Evolutionary conservation across 2,113 vertebrate species (phyloP).

Genomic region (Vicugna pacos): DNA sequence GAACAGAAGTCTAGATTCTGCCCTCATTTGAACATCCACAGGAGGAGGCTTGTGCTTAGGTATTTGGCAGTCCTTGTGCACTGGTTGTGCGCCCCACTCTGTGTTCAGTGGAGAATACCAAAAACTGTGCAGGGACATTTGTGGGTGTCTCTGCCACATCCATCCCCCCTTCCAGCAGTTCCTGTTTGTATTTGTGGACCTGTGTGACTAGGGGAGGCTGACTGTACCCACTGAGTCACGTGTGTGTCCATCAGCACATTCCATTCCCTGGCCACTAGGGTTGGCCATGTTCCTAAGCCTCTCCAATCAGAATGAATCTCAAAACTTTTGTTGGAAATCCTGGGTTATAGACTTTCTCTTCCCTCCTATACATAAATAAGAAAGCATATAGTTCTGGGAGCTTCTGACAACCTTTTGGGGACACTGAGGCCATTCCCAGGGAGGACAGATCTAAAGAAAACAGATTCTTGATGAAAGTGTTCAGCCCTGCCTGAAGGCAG

Average conservation of each 20-base stretch:
- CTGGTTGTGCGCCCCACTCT: not conserved
- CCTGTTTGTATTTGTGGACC: not conserved
- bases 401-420: not conserved
- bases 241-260: not conserved
- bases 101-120: not conserved
- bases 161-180: not conserved
- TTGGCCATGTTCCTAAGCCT: not conserved
- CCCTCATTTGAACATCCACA: not conserved
- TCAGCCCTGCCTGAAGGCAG: not conserved
- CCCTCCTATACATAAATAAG: not conserved
- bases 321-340: not conserved
- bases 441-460: not conserved
- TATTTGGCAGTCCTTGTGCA: not conserved
- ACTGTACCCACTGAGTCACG: not conserved
- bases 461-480: not conserved
- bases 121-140: not conserved
- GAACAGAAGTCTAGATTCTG: not conserved
- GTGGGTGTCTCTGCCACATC: not conserved
- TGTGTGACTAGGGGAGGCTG: not conserved
- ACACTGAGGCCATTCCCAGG: not conserved
- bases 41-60: not conserved
- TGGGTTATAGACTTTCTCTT: not conserved
- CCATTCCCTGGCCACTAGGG: not conserved
- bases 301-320: not conserved
- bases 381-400: slow-evolving; percentile 2